These are phyloP conservation scores for Octodonta nipae DNA, from an alignment of 2,888 invertebrate species.

Conservation along the genomic window DNA sequence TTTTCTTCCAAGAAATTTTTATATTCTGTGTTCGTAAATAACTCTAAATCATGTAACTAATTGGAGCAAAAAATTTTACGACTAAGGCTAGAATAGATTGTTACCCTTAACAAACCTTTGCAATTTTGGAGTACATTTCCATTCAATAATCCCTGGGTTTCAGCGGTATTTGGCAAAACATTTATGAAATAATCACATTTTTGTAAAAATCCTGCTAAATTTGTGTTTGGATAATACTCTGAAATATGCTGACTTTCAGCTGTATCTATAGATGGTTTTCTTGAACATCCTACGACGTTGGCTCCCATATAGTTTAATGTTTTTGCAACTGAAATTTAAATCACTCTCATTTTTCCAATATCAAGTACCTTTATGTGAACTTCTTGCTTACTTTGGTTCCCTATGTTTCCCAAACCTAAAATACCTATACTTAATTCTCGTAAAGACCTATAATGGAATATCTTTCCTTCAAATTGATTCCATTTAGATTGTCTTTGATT, in stretches of 20 bases:
- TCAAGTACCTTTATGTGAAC: too few relatives aligned
- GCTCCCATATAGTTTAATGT: conserved; percentile 37
- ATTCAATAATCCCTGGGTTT: conserved; percentile 39
- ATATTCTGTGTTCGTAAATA: too few relatives aligned
- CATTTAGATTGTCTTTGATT: conserved; percentile 24
- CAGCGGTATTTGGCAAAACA: conserved; percentile 39
- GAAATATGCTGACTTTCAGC: conserved; percentile 14
- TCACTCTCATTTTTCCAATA: too few relatives aligned
- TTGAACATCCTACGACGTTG: conserved; percentile 23
- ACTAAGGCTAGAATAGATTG: too few relatives aligned
- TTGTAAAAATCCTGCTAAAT: conserved; percentile 30
- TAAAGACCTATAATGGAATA: conserved; percentile 31
- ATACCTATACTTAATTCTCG: conserved; percentile 40
- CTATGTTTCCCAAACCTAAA: conserved; percentile 42
- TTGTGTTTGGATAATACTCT: conserved; percentile 26
- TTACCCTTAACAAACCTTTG: too few relatives aligned
- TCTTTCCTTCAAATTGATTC: conserved; percentile 28
- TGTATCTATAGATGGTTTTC: conserved; percentile 12
- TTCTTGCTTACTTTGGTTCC: conserved; percentile 32
- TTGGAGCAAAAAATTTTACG: too few relatives aligned
- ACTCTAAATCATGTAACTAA: too few relatives aligned
- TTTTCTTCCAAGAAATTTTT: too few relatives aligned
- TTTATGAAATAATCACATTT: conserved; percentile 43
- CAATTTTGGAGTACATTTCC: conserved; percentile 37
- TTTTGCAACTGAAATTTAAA: conserved; percentile 38